These are phyloP conservation scores for Capreolus pygargus DNA, from an alignment of 2,113 vertebrate species.

Conservation along the genomic window DNA sequence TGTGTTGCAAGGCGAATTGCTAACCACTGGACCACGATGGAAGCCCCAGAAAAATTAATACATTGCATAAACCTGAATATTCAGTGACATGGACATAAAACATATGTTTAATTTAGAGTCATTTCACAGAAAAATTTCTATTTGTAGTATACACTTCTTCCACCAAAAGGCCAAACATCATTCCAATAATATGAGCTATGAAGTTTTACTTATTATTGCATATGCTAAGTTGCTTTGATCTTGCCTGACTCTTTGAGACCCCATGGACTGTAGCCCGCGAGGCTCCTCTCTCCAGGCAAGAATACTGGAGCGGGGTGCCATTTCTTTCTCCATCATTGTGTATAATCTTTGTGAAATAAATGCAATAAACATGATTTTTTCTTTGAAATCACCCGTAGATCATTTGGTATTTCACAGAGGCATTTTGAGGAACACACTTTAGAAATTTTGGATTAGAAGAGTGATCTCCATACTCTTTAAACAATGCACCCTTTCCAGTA, in stretches of 20 bases:
- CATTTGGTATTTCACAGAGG: neutral
- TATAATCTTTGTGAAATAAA: neutral
- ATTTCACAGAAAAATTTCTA: neutral
- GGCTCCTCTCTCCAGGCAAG: neutral
- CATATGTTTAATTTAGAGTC: neutral
- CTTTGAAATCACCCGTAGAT: neutral
- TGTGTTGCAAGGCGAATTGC: neutral
- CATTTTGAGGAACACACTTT: neutral
- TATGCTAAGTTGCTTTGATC: neutral
- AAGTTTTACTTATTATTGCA: constrained; percentile 13
- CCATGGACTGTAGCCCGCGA: neutral
- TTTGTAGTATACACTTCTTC: neutral
- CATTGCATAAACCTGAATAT: neutral
- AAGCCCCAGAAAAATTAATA: neutral
- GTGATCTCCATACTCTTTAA: neutral
- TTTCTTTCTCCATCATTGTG: neutral
- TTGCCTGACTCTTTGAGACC: neutral
- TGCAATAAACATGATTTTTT: neutral
- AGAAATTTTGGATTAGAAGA: neutral
- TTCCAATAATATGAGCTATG: neutral
- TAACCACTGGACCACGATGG: neutral
- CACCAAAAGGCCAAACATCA: neutral
- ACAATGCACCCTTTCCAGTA: neutral
- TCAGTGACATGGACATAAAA: neutral
- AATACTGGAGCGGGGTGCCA: neutral